These are phyloP conservation scores for Planiliza haematocheilus DNA, from an alignment of 2,113 vertebrate genomes.

Conservation along the genomic window DNA sequence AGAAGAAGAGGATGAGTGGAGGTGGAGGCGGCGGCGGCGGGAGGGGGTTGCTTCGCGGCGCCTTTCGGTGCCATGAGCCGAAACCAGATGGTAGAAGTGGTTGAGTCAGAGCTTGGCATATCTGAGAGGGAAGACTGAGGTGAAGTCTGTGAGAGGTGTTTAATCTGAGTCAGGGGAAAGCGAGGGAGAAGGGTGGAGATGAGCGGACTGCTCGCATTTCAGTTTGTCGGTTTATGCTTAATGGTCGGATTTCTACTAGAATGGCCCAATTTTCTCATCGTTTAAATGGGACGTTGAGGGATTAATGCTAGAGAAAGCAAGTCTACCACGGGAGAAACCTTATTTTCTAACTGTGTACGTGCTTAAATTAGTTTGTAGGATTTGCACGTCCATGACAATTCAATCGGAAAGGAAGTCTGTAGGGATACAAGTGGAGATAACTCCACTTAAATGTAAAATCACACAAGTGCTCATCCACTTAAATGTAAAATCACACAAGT, in stretches of 20 bases:
- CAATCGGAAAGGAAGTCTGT: not conserved
- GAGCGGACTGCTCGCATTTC: conserved; percentile 18
- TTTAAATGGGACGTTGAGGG: not conserved
- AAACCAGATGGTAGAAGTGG: conserved; percentile 36
- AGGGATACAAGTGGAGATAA: not conserved
- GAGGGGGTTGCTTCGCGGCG: not conserved
- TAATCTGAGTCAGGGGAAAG: conserved; percentile 32
- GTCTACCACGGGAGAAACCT: not conserved
- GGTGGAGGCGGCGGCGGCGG: not conserved
- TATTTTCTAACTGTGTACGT: not conserved
- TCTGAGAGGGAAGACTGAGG: conserved; percentile 40
- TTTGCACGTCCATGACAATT: too few species aligned
- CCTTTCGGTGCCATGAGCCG: conserved; percentile 5
- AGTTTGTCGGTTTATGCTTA: not conserved
- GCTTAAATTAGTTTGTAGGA: not conserved
- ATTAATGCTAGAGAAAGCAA: not conserved
- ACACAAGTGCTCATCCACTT: too few species aligned
- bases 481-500: too few species aligned
- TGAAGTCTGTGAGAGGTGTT: conserved; percentile 33
- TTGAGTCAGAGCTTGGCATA: conserved; percentile 43
- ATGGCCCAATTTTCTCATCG: not conserved
- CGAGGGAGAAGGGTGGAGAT: not conserved
- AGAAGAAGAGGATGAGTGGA: not conserved
- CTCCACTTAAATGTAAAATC: not conserved
- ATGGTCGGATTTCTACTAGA: not conserved